Evolutionary conservation across 64 coral and sea anemone genomes (phyloP), one percentile per base, ranked within the genome.

Genomic region (Trachythela sp.): DNA sequence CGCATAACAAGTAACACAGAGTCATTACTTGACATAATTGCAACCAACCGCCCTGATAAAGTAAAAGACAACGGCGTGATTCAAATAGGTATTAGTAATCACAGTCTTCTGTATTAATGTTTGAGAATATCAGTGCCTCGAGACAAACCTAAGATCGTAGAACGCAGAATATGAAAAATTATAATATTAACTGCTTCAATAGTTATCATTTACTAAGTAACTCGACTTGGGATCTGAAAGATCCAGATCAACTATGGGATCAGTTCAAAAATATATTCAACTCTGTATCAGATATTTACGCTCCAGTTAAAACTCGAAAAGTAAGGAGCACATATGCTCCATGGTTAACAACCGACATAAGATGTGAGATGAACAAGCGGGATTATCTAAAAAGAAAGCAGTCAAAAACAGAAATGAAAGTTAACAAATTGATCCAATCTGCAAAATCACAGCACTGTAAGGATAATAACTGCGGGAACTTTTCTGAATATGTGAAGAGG

Each of bases 21-120:
- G n/a, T n/a, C n/a, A n/a, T n/a, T n/a, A n/a, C n/a, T 24, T 33
- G 26, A 84, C 86, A 60, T 93, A 59, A 93, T 93, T 33, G 88
- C 88, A 43, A 93, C 87, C 85, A 89, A 70, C 50, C 39, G 70
- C 24, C 87, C 83, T 20, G 92, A 89, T 39, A 52, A 54, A 72
- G 59, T 93, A 71, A 89, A 22, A 27, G 50, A 24, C 85, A 93
- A 26, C 80, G 88, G 87, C 30, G 92, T 89, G 70, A 37, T 85
- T 27, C 92, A 84, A 1, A 31, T 90, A 67, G 88, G 48, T 36
- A 76, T 85, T 48, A 48, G 39, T 26, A 83, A 84, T 54, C 83
- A 90, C 24, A 71, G 87, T 58, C 56, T 88, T 30, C 56, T 88
- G 35, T 87, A 87, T 36, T 48, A 30, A 59, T 87, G 86, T 87